phyloP scores from a whole-genome alignment of 1,140 invertebrate genomes.

The Teleopsis dalmanni region DNA sequence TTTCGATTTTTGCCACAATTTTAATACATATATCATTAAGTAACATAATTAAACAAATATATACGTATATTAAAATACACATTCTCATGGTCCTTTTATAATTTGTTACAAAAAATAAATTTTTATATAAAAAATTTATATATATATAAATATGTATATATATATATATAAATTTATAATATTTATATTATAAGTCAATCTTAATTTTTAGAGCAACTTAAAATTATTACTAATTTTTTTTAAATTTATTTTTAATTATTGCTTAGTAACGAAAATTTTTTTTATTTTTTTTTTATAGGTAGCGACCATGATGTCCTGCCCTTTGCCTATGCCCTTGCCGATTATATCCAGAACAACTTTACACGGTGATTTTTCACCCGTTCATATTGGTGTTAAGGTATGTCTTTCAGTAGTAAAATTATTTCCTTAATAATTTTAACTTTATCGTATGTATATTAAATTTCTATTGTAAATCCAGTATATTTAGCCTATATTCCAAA shows the following conservation, averaged over 20 bases:
- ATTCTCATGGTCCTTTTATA: too few relatives aligned
- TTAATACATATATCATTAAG: too few relatives aligned
- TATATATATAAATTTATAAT: neutral
- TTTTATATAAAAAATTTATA: neutral
- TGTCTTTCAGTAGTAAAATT: too few relatives aligned
- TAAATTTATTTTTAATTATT: neutral
- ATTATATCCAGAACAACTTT: constrained; percentile 51
- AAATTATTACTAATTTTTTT: neutral
- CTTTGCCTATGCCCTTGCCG: constrained; percentile 52
- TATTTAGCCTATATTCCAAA: too few relatives aligned
- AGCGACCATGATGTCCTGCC: constrained; percentile 59
- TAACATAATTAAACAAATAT: too few relatives aligned
- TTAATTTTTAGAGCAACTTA: neutral
- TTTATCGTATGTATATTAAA: too few relatives aligned
- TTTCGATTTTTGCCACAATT: too few relatives aligned
- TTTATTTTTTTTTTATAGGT: constrained; percentile 44
- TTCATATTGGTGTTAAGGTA: constrained; percentile 57
- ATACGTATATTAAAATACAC: too few relatives aligned
- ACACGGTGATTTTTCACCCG: constrained; percentile 51
- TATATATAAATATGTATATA: neutral
- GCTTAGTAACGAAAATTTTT: constrained; percentile 14
- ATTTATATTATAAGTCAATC: neutral
- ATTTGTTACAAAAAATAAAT: too few relatives aligned
- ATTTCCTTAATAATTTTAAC: too few relatives aligned
- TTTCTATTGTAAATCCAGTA: too few relatives aligned